Evolutionary conservation across 2,797 vertebrate species (phyloP), one percentile per base, ranked within the genome.

Genomic region (Balearica regulorum): DNA sequence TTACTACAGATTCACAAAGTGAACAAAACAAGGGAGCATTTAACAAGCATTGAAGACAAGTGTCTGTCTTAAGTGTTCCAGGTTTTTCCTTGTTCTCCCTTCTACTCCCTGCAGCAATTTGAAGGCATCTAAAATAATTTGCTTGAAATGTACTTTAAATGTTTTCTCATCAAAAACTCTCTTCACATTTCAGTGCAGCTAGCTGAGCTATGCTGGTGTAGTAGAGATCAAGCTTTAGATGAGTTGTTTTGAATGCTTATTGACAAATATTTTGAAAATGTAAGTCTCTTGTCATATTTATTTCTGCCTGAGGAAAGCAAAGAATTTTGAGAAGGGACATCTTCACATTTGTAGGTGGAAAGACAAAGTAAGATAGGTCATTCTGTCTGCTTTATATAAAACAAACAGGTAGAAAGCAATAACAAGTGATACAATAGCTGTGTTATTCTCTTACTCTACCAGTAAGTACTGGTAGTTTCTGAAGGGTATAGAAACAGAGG

Each of bases 1-100:
- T 95, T 87, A 55, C 80, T 92, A 84, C 57, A 92, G 86, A 68
- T 54, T 96, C 64, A 88, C 65, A 92, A 78, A 91, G 31, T 31
- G 64, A 96, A 49, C 28, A 79, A 94, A 94, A 76, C 58, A 87
- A 89, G 43, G 60, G 65, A 94, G 57, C 49, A 18, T 75, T 91
- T 92, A 83, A 75, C 46, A 91, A 82, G 77, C 13, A 4, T 58
- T 89, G 57, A 83, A 82, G 70, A 82, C 39, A 77, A 94, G 46
- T 1, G 15, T 77, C 71, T 87, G 89, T 68, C 71, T 87, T 90
- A 71, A 80, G 29, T 62, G 61, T 85, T 93, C 54, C 37, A 62
- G 35, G 43, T 75, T 92, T 89, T 83, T 48, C 60, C 35, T 90
- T 24, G 22, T 66, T 93, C 44, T 78, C 21, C 55, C 21, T 78